Evolutionary conservation across 2,113 vertebrate genomes (phyloP).

Genomic region (Thryonomys swinderianus): DNA sequence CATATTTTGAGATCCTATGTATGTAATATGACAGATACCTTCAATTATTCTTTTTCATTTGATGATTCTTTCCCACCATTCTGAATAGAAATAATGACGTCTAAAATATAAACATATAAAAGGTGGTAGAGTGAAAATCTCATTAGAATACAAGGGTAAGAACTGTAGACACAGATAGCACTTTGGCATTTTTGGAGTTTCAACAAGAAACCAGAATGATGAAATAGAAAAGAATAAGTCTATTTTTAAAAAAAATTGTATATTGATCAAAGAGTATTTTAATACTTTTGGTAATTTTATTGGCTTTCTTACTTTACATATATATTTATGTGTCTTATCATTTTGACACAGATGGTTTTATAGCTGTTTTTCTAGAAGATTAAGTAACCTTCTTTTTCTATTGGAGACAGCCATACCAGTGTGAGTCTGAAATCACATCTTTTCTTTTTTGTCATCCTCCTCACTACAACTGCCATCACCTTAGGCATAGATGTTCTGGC

Average conservation of each 20-base stretch:
- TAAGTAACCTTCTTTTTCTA: background rate
- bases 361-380: background rate
- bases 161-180: background rate
- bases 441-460: background rate
- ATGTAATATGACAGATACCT: background rate
- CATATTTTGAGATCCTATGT: background rate
- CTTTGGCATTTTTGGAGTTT: constrained; percentile 9
- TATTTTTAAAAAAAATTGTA: background rate
- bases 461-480: background rate
- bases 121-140: background rate
- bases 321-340: background rate
- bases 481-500: background rate
- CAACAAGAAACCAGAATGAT: background rate
- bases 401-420: background rate
- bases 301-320: background rate
- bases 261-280: background rate
- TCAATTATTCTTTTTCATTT: constrained; percentile 37
- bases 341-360: background rate
- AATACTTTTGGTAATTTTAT: background rate
- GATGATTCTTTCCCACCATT: background rate
- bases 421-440: background rate
- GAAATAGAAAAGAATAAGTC: background rate
- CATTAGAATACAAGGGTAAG: background rate
- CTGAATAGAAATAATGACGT: constrained; percentile 19
- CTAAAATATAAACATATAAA: constrained; percentile 21